A percentile compares a stretch with the other conserved stretches of the same genome.
phyloP scores from a whole-genome alignment of 2,888 invertebrate genomes.

The Liopterus haemorrhoidalis region DNA sequence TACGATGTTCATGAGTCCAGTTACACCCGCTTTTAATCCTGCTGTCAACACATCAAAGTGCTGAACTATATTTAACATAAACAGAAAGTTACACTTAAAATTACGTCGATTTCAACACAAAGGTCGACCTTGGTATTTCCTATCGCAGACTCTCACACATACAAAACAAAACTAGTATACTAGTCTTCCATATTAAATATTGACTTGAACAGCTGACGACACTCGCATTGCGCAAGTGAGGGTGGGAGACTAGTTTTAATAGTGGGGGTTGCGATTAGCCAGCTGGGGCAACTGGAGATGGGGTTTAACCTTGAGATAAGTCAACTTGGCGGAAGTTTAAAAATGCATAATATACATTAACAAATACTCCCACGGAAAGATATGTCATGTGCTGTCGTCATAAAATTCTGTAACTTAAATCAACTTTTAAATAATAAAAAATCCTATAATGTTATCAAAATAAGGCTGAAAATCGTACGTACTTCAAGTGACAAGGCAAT shows the following conservation, averaged over 20 bases:
- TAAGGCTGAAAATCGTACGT: too few species aligned
- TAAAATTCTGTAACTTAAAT: too few species aligned
- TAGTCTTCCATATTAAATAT: constrained; percentile 38
- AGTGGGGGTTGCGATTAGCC: not conserved
- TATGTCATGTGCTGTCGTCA: too few species aligned
- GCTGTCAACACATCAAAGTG: constrained; percentile 30
- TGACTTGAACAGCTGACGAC: constrained; percentile 39
- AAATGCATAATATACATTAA: too few species aligned
- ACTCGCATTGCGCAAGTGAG: constrained; percentile 27
- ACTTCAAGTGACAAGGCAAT: too few species aligned
- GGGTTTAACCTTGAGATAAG: not conserved
- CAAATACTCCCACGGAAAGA: too few species aligned
- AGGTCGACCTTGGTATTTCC: constrained; percentile 56
- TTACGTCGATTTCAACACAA: constrained; percentile 54
- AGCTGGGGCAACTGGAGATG: not conserved
- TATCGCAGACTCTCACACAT: constrained; percentile 30
- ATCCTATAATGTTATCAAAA: too few species aligned
- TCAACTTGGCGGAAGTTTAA: not conserved
- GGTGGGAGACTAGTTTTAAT: constrained; percentile 7
- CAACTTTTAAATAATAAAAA: too few species aligned
- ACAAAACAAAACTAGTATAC: constrained; percentile 31
- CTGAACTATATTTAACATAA: constrained; percentile 39
- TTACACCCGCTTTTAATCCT: constrained; percentile 39
- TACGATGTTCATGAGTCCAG: constrained; percentile 81
- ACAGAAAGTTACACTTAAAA: constrained; percentile 48